Base-by-base conservation (phyloP, 2,797 vertebrate genomes). In the Australoheros facetus region DNA sequence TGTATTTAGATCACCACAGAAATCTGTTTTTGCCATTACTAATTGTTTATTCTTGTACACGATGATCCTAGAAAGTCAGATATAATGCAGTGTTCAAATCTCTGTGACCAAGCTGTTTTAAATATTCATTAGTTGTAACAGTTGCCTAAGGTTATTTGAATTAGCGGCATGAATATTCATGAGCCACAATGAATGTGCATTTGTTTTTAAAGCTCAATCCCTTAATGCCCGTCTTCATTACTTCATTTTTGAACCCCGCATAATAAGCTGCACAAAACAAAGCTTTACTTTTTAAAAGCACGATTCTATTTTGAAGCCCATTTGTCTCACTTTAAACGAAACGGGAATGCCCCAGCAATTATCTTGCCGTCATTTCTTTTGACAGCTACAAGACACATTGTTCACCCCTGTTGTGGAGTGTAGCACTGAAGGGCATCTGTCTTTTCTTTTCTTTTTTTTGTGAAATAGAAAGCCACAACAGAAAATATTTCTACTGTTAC, bases 101-200 rank as follows among this genome's bases (percentile, higher is more conserved):
- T 96, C 96, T 97, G 95, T 95, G 95, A 96, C 96, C 95, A 95
- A 94, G 95, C 95, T 96, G 92, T 86, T 96, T 97, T 96, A 96
- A 97, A 97, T 97, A 98, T 97, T 97, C 96, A 98, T 96, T 95
- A 96, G 96, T 94, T 90, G 91, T 93, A 95, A 97, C 96, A 96
- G 96, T 96, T 94, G 96, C 97, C 96, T 96, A 96, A 96, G 96
- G 96, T 97, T 97, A 97, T 98, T 98, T 97, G 97, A 97, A 97
- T 96, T 96, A 96, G 95, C 85, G 42, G 82, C 95, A 97, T 97
- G 97, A 96, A 97, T 97, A 97, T 97, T 97, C 97, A 97, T 96
- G 95, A 89, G 85, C 74, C 82, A 94, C 94, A 96, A 96, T 96
- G 96, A 96, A 97, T 96, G 95, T 93, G 93, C 95, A 95, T 93